Conservation (phyloP, 1,140 invertebrate species). For the Medauroidea extradentata region DNA sequence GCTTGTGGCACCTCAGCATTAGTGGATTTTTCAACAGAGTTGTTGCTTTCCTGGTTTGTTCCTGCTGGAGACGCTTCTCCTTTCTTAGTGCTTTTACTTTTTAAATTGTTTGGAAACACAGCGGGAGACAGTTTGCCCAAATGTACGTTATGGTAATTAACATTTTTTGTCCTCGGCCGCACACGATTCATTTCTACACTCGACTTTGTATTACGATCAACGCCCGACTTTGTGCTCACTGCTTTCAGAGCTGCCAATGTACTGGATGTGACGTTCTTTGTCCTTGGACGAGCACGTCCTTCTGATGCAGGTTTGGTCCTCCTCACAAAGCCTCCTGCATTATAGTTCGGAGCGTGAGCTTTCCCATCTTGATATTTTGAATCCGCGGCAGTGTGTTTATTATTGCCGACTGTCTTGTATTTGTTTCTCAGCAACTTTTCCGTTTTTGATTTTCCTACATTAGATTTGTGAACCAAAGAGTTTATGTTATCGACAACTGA, state of each 20-base stretch:
- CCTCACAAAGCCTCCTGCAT: slow-evolving; percentile 41
- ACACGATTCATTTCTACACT: slow-evolving; percentile 48
- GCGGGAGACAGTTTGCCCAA: slow-evolving; percentile 44
- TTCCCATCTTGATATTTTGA: slow-evolving; percentile 42
- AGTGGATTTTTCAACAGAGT: slow-evolving; percentile 33
- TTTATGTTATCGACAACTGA: slow-evolving; percentile 52
- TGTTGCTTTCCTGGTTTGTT: slow-evolving; percentile 29
- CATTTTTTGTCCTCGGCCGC: slow-evolving; percentile 57
- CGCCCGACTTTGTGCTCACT: slow-evolving; percentile 14
- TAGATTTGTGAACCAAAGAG: slow-evolving; percentile 45
- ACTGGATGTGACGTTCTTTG: slow-evolving; percentile 30
- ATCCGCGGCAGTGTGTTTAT: slow-evolving; percentile 22
- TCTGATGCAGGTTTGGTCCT: slow-evolving; percentile 10
- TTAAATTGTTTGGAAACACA: slow-evolving; percentile 40
- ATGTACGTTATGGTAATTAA: slow-evolving; percentile 54
- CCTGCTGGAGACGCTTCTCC: slow-evolving; percentile 30
- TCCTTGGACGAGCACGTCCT: slow-evolving; percentile 12
- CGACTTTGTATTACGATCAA: slow-evolving; percentile 27
- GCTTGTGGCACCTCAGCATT: too few species aligned
- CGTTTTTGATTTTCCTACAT: slow-evolving; percentile 39
- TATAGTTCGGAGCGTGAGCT: slow-evolving; percentile 49
- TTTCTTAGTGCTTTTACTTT: slow-evolving; percentile 39
- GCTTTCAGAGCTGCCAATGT: slow-evolving; percentile 24
- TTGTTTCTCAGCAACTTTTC: slow-evolving; percentile 17
- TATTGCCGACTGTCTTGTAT: slow-evolving; percentile 23